Evolutionary conservation across 2,888 invertebrate genomes (phyloP).

Genomic region (Mesochorus sp.): DNA sequence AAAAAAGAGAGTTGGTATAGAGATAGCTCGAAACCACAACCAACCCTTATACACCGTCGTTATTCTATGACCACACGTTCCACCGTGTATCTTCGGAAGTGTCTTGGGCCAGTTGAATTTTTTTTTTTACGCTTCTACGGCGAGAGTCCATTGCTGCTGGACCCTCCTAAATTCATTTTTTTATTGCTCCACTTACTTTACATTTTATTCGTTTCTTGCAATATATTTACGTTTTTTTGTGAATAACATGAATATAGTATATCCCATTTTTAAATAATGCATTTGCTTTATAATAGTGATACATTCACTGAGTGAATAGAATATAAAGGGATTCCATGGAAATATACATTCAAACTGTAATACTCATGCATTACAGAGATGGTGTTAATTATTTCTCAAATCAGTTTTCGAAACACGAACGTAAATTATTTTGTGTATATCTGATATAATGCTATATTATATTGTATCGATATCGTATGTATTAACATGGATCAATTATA

Average conservation of each 20-base stretch:
- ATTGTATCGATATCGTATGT: too few relatives aligned
- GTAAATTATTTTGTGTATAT: too few relatives aligned
- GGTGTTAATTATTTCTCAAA: too few relatives aligned
- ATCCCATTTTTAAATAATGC: conserved; percentile 8
- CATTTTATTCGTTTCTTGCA: background rate
- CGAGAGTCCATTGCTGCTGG: background rate
- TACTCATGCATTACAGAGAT: too few relatives aligned
- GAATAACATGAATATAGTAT: conserved; percentile 16
- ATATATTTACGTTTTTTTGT: background rate
- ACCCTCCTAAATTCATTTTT: conserved; percentile 21
- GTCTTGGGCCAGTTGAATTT: conserved; percentile 16
- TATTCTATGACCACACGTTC: conserved; percentile 19
- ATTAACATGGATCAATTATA: too few relatives aligned
- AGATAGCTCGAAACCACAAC: conserved; percentile 37
- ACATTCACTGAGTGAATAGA: background rate
- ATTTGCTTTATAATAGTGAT: background rate
- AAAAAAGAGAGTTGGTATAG: conserved; percentile 26
- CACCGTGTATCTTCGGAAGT: conserved; percentile 12
- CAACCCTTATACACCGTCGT: conserved; percentile 41
- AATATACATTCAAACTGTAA: too few relatives aligned
- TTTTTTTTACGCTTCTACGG: background rate
- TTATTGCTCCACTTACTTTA: background rate
- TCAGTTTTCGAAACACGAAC: too few relatives aligned
- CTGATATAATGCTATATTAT: too few relatives aligned
- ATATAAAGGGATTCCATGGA: background rate